Base-by-base conservation (phyloP, 2,113 vertebrate genomes). In the Cyprinodon tularosa region DNA sequence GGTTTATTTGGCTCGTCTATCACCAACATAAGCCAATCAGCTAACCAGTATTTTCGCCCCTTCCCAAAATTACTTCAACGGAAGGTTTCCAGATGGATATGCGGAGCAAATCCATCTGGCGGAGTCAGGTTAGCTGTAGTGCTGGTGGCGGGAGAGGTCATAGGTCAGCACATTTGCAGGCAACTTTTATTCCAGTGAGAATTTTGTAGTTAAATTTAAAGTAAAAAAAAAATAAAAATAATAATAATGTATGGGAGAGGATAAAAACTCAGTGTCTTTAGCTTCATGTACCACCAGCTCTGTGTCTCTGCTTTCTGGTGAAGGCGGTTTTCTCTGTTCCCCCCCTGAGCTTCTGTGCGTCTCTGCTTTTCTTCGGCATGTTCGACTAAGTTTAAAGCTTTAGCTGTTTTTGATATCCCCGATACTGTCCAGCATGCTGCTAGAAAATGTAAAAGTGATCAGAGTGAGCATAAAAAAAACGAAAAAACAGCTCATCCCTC, bases 361-460 rank as follows among this genome's bases (percentile, higher is more conserved):
- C 71, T 61, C 71, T 57, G 82, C 68, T 82, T 64, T 68, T 64
- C 65, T 81, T 78, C 69, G 75, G 91, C 92, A 89, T 88, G 90
- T 90, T 81, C 17, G 39, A 72, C 76, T 75, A 12, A 68, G 79
- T 90, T 85, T 72, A 73, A 86, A 64, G 87, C 88, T 78, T 81
- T 79, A 75, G 89, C 76, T 90, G 39, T 72, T 88, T 10, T 82
- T 89, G 79, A 59, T 86, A 84, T 89, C 80, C 71, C 83, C 13
- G 82, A 88, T 79, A 64, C 80, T 88, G 82, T 92, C 81, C 71
- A 84, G 92, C 91, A 92, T 92, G 91, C 86, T 80, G 91, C 89
- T 86, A 81, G 80, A 84, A 81, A 70, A 77, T 79, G 71, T 87
- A 74, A 5, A 53, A 73, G 47, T 61, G 71, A 71, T 87, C 15